Evolutionary conservation across 2,888 invertebrate species (phyloP).

Genomic region (Coleophora deauratella): DNA sequence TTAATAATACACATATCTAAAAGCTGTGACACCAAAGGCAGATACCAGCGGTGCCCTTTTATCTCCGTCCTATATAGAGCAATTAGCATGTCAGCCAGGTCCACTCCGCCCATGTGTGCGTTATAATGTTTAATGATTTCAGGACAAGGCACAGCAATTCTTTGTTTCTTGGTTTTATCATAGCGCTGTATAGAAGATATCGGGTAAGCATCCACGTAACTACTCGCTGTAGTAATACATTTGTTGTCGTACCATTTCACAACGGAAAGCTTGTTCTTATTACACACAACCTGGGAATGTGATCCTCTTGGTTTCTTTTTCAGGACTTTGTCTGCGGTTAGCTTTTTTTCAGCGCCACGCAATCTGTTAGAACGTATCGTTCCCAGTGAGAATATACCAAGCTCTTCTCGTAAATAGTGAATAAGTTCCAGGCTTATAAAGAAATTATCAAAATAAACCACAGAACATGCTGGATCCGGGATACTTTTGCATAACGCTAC

Average conservation of each 20-base stretch:
- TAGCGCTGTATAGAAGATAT: conserved; percentile 23
- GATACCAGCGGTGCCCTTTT: conserved; percentile 26
- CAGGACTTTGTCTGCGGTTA: conserved; percentile 17
- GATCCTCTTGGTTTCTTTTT: conserved; percentile 19
- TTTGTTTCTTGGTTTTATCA: conserved; percentile 21
- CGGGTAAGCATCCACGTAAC: conserved; percentile 23
- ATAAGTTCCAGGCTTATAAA: conserved; percentile 17
- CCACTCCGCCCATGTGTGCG: conserved; percentile 32
- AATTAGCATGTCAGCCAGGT: conserved; percentile 27
- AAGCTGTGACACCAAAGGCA: conserved; percentile 25
- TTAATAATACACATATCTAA: conserved; percentile 22
- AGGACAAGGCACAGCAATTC: conserved; percentile 28
- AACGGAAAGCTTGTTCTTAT: conserved; percentile 18
- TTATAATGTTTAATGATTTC: conserved; percentile 29
- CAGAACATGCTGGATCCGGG: conserved; percentile 7
- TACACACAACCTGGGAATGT: conserved; percentile 16
- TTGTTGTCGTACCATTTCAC: conserved; percentile 31
- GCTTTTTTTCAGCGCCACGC: conserved; percentile 17
- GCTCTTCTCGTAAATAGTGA: conserved; percentile 18
- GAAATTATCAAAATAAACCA: conserved; percentile 2
- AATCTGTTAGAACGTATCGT: conserved; percentile 21
- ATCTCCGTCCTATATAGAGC: conserved; percentile 22
- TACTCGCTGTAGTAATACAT: conserved; percentile 24
- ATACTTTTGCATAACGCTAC: conserved; percentile 19
- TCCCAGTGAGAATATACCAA: conserved; percentile 21